Evolutionary conservation across 1,140 invertebrate species (phyloP).

Genomic region (Elymnias hypermnestra): DNA sequence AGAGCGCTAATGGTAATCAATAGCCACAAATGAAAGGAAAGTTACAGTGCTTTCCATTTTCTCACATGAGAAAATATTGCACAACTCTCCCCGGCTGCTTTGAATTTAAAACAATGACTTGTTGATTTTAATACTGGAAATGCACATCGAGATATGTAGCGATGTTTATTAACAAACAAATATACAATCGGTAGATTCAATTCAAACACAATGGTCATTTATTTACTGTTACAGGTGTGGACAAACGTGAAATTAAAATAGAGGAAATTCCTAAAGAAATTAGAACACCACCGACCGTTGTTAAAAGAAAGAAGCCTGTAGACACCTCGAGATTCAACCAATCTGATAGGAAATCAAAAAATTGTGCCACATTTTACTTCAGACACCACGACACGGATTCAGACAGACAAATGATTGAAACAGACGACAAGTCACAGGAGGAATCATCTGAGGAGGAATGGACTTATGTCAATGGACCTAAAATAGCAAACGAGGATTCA

Average conservation of each 20-base stretch:
- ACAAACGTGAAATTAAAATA: constrained; percentile 28
- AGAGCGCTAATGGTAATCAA: constrained; percentile 17
- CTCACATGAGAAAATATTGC: constrained; percentile 34
- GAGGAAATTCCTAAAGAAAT: constrained; percentile 40
- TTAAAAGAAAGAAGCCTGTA: constrained; percentile 70
- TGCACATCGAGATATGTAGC: constrained; percentile 9
- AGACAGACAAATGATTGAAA: constrained; percentile 76
- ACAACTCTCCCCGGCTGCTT: constrained; percentile 28
- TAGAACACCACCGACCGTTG: constrained; percentile 63
- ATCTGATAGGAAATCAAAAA: constrained; percentile 85
- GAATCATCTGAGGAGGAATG: constrained; percentile 85
- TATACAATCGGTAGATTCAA: constrained; percentile 4
- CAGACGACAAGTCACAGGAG: constrained; percentile 73
- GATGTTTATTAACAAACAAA: constrained; percentile 29
- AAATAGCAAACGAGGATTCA: constrained; percentile 66
- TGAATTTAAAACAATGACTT: constrained; percentile 36
- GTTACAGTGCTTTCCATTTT: constrained; percentile 41
- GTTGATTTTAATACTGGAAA: constrained; percentile 17
- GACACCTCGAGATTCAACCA: constrained; percentile 79
- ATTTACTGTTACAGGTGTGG: constrained; percentile 40
- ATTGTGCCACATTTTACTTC: constrained; percentile 89
- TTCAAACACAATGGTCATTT: constrained; percentile 20
- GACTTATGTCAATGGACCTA: constrained; percentile 79
- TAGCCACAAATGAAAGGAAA: constrained; percentile 20
- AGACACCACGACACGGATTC: constrained; percentile 90